Conservation (phyloP, 2,113 vertebrate genomes). For the Aegotheles bennettii region DNA sequence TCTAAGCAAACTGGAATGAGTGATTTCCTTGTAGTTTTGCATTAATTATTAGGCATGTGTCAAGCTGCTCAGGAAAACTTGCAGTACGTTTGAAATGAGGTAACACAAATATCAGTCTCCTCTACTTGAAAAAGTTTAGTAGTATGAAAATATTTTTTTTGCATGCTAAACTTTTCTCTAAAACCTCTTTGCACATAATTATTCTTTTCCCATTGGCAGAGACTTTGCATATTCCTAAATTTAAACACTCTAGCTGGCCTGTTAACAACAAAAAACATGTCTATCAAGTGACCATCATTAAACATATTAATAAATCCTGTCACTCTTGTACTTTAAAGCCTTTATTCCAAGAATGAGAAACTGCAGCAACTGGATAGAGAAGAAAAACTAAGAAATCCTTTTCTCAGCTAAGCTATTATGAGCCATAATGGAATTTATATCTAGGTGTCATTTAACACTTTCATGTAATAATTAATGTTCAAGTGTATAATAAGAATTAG, state of each 20-base stretch:
- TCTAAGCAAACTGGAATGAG: constrained; percentile 38
- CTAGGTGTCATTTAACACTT: not conserved
- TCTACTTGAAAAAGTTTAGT: not conserved
- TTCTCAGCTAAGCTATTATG: not conserved
- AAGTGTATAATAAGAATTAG: not conserved
- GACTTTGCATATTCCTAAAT: not conserved
- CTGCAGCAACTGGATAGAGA: not conserved
- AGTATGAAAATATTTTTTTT: constrained; percentile 15
- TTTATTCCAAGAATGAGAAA: not conserved
- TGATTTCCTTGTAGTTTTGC: constrained; percentile 45
- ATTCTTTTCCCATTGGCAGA: not conserved
- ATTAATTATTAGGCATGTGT: not conserved
- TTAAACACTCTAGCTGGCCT: not conserved
- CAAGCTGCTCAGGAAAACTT: not conserved
- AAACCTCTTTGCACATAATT: constrained; percentile 43
- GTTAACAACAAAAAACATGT: not conserved
- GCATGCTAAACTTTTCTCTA: not conserved
- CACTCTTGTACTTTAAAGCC: not conserved
- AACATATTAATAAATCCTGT: not conserved
- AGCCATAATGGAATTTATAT: not conserved
- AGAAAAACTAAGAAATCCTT: not conserved
- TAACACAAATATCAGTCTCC: constrained; percentile 11
- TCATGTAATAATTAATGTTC: not conserved
- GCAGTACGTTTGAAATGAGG: constrained; percentile 20
- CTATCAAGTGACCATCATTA: not conserved